A percentile compares a stretch with the other conserved stretches of the same genome.
These are phyloP conservation scores for Aleiodes leptofemur DNA, from an alignment of 2,888 invertebrate species.

Conservation along the genomic window DNA sequence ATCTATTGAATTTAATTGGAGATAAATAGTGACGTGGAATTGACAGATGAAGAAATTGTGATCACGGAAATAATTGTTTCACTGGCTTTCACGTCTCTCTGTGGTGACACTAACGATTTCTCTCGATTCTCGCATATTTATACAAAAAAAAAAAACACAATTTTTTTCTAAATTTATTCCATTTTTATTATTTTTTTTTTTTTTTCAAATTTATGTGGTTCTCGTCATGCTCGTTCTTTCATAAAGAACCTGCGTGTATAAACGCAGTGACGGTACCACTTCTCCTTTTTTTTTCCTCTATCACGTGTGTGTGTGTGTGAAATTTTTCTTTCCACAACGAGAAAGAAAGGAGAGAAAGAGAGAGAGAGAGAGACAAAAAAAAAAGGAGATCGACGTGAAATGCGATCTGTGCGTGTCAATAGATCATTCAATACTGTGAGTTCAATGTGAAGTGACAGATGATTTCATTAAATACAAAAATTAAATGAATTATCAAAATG, in stretches of 20 bases:
- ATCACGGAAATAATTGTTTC: conserved; percentile 40
- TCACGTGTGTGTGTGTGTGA: conserved; percentile 1
- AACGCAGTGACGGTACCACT: background rate
- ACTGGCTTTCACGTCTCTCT: conserved; percentile 39
- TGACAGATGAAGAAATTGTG: conserved; percentile 35
- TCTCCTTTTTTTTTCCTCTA: too few species aligned
- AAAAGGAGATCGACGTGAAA: background rate
- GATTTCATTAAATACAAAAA: conserved; percentile 4
- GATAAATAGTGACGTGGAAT: conserved; percentile 17
- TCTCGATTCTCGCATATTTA: conserved; percentile 33
- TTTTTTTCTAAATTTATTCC: background rate
- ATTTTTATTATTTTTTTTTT: too few species aligned
- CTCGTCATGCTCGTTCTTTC: too few species aligned
- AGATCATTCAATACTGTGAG: conserved; percentile 14
- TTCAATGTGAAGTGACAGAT: conserved; percentile 27
- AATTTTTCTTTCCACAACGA: background rate
- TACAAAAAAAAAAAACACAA: background rate
- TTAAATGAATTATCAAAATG: conserved; percentile 6
- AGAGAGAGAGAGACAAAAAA: too few species aligned
- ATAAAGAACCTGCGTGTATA: conserved; percentile 10
- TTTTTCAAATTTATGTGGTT: too few species aligned
- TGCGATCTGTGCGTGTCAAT: conserved; percentile 25
- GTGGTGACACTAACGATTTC: conserved; percentile 43
- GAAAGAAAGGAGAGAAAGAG: too few species aligned
- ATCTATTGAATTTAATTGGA: conserved; percentile 1